phyloP scores from a whole-genome alignment of 2,797 vertebrate species.

The Lithobates sylvaticus region DNA sequence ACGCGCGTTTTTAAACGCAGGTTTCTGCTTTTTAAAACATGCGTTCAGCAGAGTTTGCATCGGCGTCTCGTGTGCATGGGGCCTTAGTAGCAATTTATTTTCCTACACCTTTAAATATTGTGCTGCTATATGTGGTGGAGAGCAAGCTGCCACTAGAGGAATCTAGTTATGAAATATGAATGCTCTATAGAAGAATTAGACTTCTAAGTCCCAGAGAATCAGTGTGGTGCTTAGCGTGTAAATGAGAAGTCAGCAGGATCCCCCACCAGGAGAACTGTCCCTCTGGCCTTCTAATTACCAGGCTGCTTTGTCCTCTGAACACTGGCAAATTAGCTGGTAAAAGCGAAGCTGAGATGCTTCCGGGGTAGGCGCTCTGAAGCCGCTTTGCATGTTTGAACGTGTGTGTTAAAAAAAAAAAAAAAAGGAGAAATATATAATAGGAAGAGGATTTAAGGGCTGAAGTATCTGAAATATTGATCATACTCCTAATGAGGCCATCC shows the following conservation, averaged over 20 bases:
- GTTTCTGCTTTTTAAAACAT: too few species aligned
- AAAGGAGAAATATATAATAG: constrained; percentile 8
- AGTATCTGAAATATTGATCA: constrained; percentile 38
- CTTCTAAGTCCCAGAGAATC: constrained; percentile 36
- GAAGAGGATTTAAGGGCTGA: neutral
- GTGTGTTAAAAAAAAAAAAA: neutral
- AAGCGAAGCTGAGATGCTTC: constrained; percentile 28
- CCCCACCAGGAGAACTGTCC: constrained; percentile 46
- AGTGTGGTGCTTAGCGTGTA: constrained; percentile 48
- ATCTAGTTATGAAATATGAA: constrained; percentile 57
- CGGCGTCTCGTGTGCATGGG: too few species aligned
- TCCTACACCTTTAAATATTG: neutral
- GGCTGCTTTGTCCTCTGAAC: constrained; percentile 54
- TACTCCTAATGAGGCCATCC: neutral
- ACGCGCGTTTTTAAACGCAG: too few species aligned
- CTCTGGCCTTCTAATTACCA: constrained; percentile 57
- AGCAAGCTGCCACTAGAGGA: neutral
- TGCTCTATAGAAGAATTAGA: constrained; percentile 38
- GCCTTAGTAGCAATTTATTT: too few species aligned
- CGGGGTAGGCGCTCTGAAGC: constrained; percentile 39
- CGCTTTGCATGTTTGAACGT: constrained; percentile 23
- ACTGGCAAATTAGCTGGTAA: constrained; percentile 50
- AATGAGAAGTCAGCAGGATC: constrained; percentile 59
- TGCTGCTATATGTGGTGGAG: neutral
- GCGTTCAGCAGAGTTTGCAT: too few species aligned